Base-by-base conservation (phyloP, 2,888 invertebrate genomes). In the Sylvicola fuscatus region DNA sequence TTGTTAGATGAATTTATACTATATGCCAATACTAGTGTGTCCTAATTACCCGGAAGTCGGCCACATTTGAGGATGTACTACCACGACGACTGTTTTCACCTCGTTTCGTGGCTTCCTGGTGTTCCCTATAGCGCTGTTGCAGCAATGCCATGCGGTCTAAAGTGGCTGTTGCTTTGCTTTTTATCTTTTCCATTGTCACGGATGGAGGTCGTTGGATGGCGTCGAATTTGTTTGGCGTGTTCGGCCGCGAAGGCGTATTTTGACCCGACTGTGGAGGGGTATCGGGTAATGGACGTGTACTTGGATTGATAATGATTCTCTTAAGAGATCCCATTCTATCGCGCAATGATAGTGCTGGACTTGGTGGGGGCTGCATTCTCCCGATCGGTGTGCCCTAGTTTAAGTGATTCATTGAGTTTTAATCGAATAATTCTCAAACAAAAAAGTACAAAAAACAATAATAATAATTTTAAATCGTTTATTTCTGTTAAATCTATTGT, bases 41-140 rank as follows among this genome's bases (percentile, higher is more conserved):
- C 3, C 35, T 21, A 21, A 45, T 39, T 42, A 53, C 53, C 49
- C 54, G 54, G 14, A 51, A 50, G 27, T 44, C 48, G 33, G 42
- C 40, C 3, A 45, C 41, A n/a, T 45, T 43, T 13, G 42, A 45
- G 27, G 47, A 46, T 8, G 40, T 46, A 16, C 43, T 43, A 7
- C 38, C 35, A 28, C 43, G 40, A 17, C 42, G 38, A 13, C 36
- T 33, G 10, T 33, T 34, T 16, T 38, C 37, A 16, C 35, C 38
- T 12, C 40, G 43, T 26, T 58, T 55, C 59, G 65, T 65, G 11
- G 61, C 58, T 27, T 65, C 58, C 49, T 66, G 68, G 45, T 69
- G 68, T 43, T 66, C 66, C 28, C 64, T 60, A 44, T 70, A 69
- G 31, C 69, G 56, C 45, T 68, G 64, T 45, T 69, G 68, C 33